Evolutionary conservation across 2,113 vertebrate species (phyloP).

Genomic region (Urocolius indicus): DNA sequence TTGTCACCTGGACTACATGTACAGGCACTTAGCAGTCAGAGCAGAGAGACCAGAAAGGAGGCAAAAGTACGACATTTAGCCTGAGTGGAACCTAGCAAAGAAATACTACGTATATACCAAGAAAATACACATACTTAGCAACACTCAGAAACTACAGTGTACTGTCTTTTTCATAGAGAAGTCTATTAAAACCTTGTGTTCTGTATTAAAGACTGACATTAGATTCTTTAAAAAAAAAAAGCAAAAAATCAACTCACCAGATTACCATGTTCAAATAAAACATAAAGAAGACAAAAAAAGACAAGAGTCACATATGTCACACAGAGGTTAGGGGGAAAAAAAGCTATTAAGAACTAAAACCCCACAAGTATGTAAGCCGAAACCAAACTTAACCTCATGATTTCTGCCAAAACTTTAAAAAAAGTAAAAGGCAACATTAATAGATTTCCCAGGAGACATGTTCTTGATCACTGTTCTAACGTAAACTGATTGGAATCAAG

Average conservation of each 20-base stretch:
- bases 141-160: background rate
- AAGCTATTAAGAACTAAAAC: background rate
- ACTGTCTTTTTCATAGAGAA: background rate
- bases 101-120: background rate
- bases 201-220: background rate
- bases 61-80: background rate
- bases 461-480: background rate
- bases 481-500: background rate
- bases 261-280: background rate
- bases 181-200: background rate
- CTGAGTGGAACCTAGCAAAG: background rate
- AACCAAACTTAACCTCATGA: background rate
- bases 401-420: background rate
- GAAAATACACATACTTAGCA: background rate
- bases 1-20: background rate
- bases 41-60: background rate
- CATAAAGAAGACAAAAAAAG: background rate
- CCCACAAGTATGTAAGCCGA: background rate
- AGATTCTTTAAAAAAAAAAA: background rate
- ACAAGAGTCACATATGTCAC: background rate
- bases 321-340: background rate
- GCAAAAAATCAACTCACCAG: background rate
- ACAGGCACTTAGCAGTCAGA: background rate
- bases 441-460: background rate
- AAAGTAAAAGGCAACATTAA: background rate